Conservation (phyloP, 2,113 vertebrate genomes). For the Leiothrix lutea region DNA sequence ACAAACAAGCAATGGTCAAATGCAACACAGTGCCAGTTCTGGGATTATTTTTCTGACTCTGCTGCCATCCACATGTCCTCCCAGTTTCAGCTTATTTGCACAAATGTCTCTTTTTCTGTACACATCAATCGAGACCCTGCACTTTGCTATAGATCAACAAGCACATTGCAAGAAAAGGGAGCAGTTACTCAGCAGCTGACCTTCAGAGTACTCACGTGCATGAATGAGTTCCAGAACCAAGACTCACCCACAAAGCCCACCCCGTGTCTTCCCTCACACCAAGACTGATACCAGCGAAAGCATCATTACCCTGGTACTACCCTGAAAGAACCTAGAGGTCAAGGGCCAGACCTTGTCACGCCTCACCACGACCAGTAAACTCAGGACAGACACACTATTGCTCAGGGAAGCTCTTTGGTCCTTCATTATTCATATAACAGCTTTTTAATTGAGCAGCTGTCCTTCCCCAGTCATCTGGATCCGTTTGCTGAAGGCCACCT, state of each 20-base stretch:
- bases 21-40: background rate
- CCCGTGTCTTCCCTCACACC: background rate
- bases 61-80: background rate
- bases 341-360: background rate
- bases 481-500: background rate
- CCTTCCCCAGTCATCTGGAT: background rate
- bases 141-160: background rate
- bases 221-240: background rate
- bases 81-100: accelerated
- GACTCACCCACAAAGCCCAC: background rate
- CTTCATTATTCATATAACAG: background rate
- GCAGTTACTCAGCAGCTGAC: background rate
- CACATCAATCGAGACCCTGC: background rate
- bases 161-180: background rate
- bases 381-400: background rate
- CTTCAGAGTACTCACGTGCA: accelerated
- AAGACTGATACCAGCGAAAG: background rate
- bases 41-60: background rate
- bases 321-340: background rate
- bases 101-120: background rate
- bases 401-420: background rate
- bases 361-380: background rate
- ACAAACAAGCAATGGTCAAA: background rate
- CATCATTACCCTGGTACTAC: background rate
- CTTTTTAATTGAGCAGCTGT: background rate